These are phyloP conservation scores for Amazona vittata DNA, from an alignment of 2,113 vertebrate genomes.

Conservation along the genomic window DNA sequence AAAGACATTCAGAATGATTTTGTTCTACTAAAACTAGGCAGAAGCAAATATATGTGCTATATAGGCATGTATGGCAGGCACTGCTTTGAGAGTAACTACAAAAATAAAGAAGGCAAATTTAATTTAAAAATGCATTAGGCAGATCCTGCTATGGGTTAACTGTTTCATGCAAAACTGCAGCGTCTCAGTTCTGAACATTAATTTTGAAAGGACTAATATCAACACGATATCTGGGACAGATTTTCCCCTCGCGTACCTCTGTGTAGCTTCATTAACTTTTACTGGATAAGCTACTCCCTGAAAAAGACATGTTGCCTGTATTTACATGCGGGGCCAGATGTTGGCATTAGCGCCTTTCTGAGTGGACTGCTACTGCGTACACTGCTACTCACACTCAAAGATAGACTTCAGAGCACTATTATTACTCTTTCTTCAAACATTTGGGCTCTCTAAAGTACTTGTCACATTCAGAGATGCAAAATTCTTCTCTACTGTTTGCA, in stretches of 20 bases:
- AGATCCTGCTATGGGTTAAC: not conserved
- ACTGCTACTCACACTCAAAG: not conserved
- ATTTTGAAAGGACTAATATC: not conserved
- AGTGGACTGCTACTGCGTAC: not conserved
- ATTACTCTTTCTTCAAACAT: not conserved
- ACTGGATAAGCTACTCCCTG: not conserved
- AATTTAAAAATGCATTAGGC: not conserved
- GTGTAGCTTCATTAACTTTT: conserved; percentile 27
- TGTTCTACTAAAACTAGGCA: not conserved
- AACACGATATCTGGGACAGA: not conserved
- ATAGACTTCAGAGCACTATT: not conserved
- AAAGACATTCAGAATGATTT: not conserved
- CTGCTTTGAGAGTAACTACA: not conserved
- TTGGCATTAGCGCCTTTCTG: not conserved
- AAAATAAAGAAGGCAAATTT: not conserved
- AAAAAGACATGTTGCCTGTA: not conserved
- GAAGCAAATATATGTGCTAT: not conserved
- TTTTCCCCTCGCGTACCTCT: conserved; percentile 3
- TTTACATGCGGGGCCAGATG: not conserved
- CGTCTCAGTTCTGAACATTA: not conserved
- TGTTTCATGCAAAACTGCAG: not conserved
- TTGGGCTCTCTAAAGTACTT: not conserved
- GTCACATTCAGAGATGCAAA: not conserved
- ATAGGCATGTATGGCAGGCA: not conserved
- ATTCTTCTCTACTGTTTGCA: not conserved